A percentile compares a stretch with the other conserved stretches of the same genome.
phyloP scores from a whole-genome alignment of 2,888 invertebrate genomes.

The Drosophila anomelani region DNA sequence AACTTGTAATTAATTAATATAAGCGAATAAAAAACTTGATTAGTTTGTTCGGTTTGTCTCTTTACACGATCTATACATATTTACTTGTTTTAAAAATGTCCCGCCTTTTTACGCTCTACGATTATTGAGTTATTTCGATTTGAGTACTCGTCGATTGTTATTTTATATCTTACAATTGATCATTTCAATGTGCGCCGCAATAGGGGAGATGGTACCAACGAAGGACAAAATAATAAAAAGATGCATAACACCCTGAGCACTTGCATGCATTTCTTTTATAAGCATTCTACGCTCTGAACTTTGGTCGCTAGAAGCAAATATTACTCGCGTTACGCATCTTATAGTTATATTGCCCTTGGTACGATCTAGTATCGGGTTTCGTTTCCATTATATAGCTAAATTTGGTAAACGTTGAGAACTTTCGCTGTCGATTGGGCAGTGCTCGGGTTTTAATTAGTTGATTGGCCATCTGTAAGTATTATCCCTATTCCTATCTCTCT shows the following conservation, averaged over 20 bases:
- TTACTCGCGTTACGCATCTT: conserved; percentile 1
- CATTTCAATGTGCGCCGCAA: conserved; percentile 58
- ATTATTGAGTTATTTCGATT: conserved; percentile 36
- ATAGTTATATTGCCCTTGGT: background rate
- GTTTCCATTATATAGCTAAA: conserved; percentile 32
- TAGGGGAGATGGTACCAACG: conserved; percentile 1
- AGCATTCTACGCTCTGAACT: background rate
- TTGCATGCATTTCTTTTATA: too few relatives aligned
- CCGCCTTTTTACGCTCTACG: conserved; percentile 22
- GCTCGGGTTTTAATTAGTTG: conserved; percentile 53
- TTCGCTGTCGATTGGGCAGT: conserved; percentile 63
- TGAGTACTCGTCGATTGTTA: conserved; percentile 37
- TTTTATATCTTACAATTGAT: conserved; percentile 60
- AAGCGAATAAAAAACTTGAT: conserved; percentile 78
- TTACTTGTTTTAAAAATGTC: conserved; percentile 54
- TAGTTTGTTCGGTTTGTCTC: conserved; percentile 56
- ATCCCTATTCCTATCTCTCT: background rate
- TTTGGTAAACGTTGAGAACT: conserved; percentile 55
- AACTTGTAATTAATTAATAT: conserved; percentile 57
- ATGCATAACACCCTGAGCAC: background rate
- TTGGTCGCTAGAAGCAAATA: too few relatives aligned
- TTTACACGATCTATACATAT: conserved; percentile 63
- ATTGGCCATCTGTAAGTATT: conserved; percentile 39
- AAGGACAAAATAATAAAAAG: background rate
- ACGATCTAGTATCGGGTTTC: conserved; percentile 31